Base-by-base conservation (phyloP, 2,113 vertebrate genomes). In the Emberiza fucata region DNA sequence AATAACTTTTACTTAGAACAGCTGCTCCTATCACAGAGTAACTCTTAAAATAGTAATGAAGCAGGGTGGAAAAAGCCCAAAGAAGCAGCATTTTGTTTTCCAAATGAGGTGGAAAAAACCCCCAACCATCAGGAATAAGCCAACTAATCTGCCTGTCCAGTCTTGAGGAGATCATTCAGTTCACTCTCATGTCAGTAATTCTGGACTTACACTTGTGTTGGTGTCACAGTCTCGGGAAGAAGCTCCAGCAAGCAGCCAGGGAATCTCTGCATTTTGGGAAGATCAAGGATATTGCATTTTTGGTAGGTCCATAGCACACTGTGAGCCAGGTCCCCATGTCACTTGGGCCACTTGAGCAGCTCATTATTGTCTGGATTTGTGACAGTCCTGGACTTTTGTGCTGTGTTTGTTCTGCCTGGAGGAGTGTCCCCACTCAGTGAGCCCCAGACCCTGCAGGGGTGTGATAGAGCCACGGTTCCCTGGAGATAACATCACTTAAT, bases 221-320 rank as follows among this genome's bases (percentile, higher is more conserved):
- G 35, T 57, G 9, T 63, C 57, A 33, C 18, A 59, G 17, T 48
- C 33, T 76, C 28, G 25, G 48, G 33, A n/a, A 44, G 20, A 20
- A 59, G 9, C 51, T 53, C 37, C 39, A 72, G 47, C 11, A 66
- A 44, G 51, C 81, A 90, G n/a, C 64, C 33, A 40, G 61, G 48
- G 12, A 19, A 37, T 13, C 35, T 47, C 25, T 73, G 60, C 24
- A 2, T 57, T 37, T 77, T 61, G 54, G 28, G 42, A 82, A 76
- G 25, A 37, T 23, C 33, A 37, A 37, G 3, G 44, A 37, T 4
- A 12, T 1, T 44, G 33, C 22, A 51, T 37, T 53, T 56, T 33
- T 71, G 42, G 42, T 9, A 44, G 60, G 25, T 2, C 61, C 11
- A 1, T 8, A 23, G 6, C 14, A 8, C 0, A 1, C n/a, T n/a